Evolutionary conservation across 2,888 invertebrate species (phyloP).

Genomic region (Caenorhabditis becei): DNA sequence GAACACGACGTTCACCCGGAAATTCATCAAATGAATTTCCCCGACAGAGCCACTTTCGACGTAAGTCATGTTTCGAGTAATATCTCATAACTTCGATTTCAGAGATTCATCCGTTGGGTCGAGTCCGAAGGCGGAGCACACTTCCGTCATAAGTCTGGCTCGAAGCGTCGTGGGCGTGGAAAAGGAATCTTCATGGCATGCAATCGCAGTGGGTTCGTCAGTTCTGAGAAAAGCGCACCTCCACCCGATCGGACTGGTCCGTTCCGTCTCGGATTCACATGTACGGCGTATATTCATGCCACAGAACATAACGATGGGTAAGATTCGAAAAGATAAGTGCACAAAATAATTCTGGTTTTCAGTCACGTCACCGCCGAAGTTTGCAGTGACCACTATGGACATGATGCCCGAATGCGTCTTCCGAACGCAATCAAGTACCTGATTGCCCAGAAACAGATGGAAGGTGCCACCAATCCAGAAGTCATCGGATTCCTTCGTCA

Average conservation of each 20-base stretch:
- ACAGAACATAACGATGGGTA: slow-evolving; percentile 70
- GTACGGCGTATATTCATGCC: slow-evolving; percentile 72
- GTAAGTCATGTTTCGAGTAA: slow-evolving; percentile 22
- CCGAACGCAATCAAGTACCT: slow-evolving; percentile 71
- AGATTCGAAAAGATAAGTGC: slow-evolving; percentile 4
- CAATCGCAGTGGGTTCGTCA: slow-evolving; percentile 67
- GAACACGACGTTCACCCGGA: slow-evolving; percentile 71
- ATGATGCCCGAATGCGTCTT: slow-evolving; percentile 71
- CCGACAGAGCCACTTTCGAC: slow-evolving; percentile 61
- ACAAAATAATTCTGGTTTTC: slow-evolving; percentile 12
- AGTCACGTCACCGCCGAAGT: slow-evolving; percentile 65
- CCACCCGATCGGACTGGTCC: slow-evolving; percentile 63
- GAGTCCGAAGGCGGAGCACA: slow-evolving; percentile 73
- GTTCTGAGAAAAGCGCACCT: slow-evolving; percentile 9
- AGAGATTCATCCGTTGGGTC: slow-evolving; percentile 71
- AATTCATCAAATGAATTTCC: slow-evolving; percentile 59
- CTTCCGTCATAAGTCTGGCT: slow-evolving; percentile 72
- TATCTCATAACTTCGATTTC: slow-evolving; percentile 12
- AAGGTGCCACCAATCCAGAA: slow-evolving; percentile 45
- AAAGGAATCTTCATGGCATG: slow-evolving; percentile 73
- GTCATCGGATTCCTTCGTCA: slow-evolving; percentile 53
- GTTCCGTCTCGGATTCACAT: slow-evolving; percentile 70
- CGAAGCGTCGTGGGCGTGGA: slow-evolving; percentile 66
- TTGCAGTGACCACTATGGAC: slow-evolving; percentile 74
- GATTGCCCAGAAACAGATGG: slow-evolving; percentile 69